Percentiles rank a stretch among this genome's conserved stretches.
Conservation (phyloP, 2,888 invertebrate species). For the Amorpha juglandis region DNA sequence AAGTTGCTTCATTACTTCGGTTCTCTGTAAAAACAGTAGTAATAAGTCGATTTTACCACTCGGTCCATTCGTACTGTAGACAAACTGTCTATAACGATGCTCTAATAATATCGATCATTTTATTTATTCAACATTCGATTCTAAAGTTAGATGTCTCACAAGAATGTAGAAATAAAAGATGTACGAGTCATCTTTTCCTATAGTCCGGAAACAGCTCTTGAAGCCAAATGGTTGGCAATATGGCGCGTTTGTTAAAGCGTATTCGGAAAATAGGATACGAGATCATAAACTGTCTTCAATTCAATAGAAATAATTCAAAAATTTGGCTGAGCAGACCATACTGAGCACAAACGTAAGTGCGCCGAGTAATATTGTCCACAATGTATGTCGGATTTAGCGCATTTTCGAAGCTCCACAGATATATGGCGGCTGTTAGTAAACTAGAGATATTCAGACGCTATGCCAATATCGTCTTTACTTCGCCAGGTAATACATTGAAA, state of each 20-base stretch:
- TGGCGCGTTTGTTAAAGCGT: conserved; percentile 56
- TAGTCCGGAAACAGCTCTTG: conserved; percentile 52
- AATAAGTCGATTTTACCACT: too few species aligned
- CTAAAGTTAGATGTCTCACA: not conserved
- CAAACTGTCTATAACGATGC: too few species aligned
- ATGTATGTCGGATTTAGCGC: conserved; percentile 67
- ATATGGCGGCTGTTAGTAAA: conserved; percentile 57
- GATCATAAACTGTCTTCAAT: conserved; percentile 74
- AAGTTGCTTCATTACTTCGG: too few species aligned
- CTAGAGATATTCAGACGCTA: conserved; percentile 52
- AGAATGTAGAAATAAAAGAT: conserved; percentile 25
- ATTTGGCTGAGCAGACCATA: conserved; percentile 71
- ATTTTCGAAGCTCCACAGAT: conserved; percentile 62
- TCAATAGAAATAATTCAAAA: conserved; percentile 75
- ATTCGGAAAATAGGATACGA: conserved; percentile 64
- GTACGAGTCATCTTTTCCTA: conserved; percentile 51
- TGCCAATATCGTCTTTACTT: conserved; percentile 48
- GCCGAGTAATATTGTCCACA: conserved; percentile 66
- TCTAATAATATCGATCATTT: too few species aligned
- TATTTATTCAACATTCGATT: not conserved
- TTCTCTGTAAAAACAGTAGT: too few species aligned
- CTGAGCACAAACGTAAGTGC: conserved; percentile 65
- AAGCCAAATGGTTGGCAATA: conserved; percentile 67
- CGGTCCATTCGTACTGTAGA: too few species aligned
- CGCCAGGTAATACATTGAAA: conserved; percentile 17